Conservation (phyloP, 1,140 invertebrate genomes). For the Pseudomyrmex pallidus region DNA sequence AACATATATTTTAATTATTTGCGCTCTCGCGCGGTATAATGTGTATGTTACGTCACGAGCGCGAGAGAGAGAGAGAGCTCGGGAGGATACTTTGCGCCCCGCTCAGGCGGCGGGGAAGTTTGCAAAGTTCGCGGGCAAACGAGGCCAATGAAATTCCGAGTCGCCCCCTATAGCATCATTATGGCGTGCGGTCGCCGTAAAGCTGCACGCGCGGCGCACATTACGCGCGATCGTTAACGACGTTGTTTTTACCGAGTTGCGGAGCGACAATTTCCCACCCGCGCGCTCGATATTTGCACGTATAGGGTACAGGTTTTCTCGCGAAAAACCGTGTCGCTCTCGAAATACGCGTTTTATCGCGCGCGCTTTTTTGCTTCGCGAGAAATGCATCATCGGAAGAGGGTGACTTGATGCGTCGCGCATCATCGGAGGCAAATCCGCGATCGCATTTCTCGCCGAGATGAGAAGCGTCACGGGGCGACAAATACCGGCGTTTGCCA, state of each 20-base stretch:
- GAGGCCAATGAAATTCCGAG: slow-evolving; percentile 52
- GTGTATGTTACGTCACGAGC: slow-evolving; percentile 30
- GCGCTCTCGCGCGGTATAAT: slow-evolving; percentile 15
- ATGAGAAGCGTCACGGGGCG: slow-evolving; percentile 47
- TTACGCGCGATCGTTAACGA: slow-evolving; percentile 55
- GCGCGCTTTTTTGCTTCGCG: neutral
- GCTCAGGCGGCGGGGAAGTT: slow-evolving; percentile 1
- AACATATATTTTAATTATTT: slow-evolving; percentile 42
- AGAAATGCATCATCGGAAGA: too few relatives aligned
- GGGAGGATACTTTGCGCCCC: slow-evolving; percentile 18
- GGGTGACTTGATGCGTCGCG: neutral
- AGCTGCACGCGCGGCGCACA: slow-evolving; percentile 36
- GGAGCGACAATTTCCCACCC: slow-evolving; percentile 20
- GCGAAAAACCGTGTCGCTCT: too few relatives aligned
- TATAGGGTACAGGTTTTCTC: neutral
- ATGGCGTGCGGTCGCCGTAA: slow-evolving; percentile 24
- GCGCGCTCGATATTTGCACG: slow-evolving; percentile 8
- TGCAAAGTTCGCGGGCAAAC: slow-evolving; percentile 32
- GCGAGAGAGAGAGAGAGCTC: neutral
- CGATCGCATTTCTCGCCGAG: slow-evolving; percentile 20
- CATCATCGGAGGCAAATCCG: slow-evolving; percentile 1
- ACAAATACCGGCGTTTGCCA: slow-evolving; percentile 47
- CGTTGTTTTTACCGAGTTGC: slow-evolving; percentile 52
- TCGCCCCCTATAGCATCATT: slow-evolving; percentile 21
- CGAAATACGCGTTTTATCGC: too few relatives aligned